Conservation (phyloP, 2,797 vertebrate genomes). For the Glyptemys insculpta region DNA sequence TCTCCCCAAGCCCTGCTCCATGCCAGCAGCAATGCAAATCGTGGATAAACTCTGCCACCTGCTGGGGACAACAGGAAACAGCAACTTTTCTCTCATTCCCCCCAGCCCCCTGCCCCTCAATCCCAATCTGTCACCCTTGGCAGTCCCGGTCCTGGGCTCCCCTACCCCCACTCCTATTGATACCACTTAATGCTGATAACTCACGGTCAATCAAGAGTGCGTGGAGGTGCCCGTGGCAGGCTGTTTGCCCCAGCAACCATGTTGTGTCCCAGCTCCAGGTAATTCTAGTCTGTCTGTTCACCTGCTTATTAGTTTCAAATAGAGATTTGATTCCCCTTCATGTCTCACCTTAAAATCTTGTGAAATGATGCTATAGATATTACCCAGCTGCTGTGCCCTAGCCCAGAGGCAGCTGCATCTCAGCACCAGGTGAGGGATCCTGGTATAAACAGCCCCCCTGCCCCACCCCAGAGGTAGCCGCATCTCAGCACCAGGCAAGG, state of each 20-base stretch:
- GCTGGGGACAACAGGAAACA: background rate
- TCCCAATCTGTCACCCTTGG: background rate
- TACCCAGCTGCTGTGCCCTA: background rate
- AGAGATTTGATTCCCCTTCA: background rate
- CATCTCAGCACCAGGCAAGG: background rate
- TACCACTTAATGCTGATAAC: background rate
- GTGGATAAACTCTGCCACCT: background rate
- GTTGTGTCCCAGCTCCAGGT: rapidly evolving
- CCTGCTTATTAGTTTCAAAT: background rate
- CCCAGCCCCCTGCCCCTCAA: background rate
- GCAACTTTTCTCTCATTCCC: background rate
- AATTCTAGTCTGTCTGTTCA: background rate
- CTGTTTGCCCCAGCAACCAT: background rate
- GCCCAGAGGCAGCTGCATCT: background rate
- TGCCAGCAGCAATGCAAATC: background rate
- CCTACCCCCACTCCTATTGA: background rate
- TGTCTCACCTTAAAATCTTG: background rate
- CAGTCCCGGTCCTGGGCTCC: background rate
- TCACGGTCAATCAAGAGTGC: background rate
- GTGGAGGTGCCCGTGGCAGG: no score
- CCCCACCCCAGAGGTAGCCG: background rate
- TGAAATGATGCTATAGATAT: background rate
- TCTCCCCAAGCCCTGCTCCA: background rate
- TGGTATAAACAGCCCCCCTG: background rate
- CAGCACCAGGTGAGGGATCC: background rate